A percentile compares a stretch with the other conserved stretches of the same genome.
Evolutionary conservation across 2,113 vertebrate species (phyloP).

Genomic region (Etheostoma cragini): DNA sequence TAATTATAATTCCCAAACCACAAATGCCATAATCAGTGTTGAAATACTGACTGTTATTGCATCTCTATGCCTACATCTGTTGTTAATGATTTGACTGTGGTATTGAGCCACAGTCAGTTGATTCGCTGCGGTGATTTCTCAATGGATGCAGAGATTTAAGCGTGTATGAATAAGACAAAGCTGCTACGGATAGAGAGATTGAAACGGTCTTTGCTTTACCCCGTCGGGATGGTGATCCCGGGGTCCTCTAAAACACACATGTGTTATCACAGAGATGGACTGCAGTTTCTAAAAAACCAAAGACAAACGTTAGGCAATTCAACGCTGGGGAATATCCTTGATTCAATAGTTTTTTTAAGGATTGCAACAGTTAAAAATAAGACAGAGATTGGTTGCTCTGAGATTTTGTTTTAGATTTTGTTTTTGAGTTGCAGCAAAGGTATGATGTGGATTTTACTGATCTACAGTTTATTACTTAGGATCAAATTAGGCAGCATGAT

Average conservation of each 20-base stretch:
- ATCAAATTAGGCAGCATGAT: neutral
- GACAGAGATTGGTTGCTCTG: neutral
- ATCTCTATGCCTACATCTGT: neutral
- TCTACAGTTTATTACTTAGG: neutral
- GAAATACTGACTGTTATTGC: neutral
- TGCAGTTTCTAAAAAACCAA: constrained; percentile 27
- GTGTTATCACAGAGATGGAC: constrained; percentile 18
- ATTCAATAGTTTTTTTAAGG: neutral
- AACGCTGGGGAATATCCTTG: neutral
- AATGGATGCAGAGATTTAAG: neutral
- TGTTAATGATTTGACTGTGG: neutral
- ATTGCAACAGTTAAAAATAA: neutral
- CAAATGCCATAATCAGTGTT: neutral
- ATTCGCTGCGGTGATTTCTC: constrained; percentile 5
- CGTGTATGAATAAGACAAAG: constrained; percentile 1
- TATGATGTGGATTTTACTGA: neutral
- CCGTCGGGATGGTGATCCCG: neutral
- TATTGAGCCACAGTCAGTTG: neutral
- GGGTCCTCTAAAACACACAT: constrained; percentile 14
- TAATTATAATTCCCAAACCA: constrained; percentile 1
- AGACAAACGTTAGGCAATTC: constrained; percentile 3
- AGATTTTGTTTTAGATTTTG: neutral
- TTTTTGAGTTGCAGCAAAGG: neutral
- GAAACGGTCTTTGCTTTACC: constrained; percentile 3
- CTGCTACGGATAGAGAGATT: neutral